Base-by-base conservation (phyloP, 2,888 invertebrate genomes). In the Polydrusus tereticollis region DNA sequence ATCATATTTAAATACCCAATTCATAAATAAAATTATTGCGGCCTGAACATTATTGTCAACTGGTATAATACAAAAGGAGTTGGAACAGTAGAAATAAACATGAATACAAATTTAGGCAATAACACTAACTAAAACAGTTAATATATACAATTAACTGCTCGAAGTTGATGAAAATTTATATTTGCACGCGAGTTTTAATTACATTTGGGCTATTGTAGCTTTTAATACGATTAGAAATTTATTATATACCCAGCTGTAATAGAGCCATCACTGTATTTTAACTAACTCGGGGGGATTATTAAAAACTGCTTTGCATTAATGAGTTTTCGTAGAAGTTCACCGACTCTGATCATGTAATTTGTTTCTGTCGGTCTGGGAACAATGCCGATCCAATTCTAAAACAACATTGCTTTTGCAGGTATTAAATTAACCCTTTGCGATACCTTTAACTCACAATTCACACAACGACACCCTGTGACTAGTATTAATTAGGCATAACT, bases 211-310 rank as follows among this genome's bases (percentile, higher is more conserved):
- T n/a, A 21, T 47, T 47, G 12, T 47, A n/a, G 23, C 47, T 47
- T 47, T 47, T 47, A 47, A 21, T 47, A 47, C 23, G 47, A 16
- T 41, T 41, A 41, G 41, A 41, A 14, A 41, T 16, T 41, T 41
- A 16, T 41, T 41, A 16, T 26, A 26, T 26, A 26, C 26, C 4
- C 3, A 26, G 7, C 3, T 3, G 26, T 26, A 26, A 26, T 7
- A 5, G 26, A 26, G 7, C 7, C 26, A 26, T 26, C 26, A 26
- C 26, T 3, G 26, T 7, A 7, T 26, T 26, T 26, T 7, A 26
- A 26, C 26, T 26, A 3, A 12, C 50, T 10, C 12, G 2, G 20
- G 50, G 50, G 50, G 18, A 8, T 16, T 50, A 50, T 50, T 50
- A 50, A 50, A 50, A 50, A 50, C 4, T 16, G 50, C 20, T 50